phyloP scores from a whole-genome alignment of 1,140 invertebrate genomes.

The Sinella curviseta region DNA sequence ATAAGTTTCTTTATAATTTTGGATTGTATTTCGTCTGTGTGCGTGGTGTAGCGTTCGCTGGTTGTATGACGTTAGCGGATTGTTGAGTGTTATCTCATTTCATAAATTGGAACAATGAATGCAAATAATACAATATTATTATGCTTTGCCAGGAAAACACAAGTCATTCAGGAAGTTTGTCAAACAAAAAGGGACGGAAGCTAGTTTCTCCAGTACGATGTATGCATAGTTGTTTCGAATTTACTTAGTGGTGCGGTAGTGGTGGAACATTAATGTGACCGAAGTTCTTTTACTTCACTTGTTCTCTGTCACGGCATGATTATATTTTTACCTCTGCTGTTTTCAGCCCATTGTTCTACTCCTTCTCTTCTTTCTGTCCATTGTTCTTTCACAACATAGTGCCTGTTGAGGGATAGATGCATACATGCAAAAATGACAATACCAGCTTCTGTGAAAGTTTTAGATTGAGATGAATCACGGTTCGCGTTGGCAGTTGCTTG shows the following conservation, averaged over 20 bases:
- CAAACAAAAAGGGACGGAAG: slow-evolving; percentile 7
- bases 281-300: not conserved
- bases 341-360: no score
- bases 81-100: not conserved
- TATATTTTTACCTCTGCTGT: no score
- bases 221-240: not conserved
- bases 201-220: not conserved
- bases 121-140: not conserved
- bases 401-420: no score
- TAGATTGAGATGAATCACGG: no score
- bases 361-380: no score
- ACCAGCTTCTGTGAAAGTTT: no score
- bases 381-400: no score
- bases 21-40: not conserved
- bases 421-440: no score
- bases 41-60: not conserved
- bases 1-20: not conserved
- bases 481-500: no score
- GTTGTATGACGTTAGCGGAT: not conserved
- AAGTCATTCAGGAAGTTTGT: slow-evolving; percentile 24
- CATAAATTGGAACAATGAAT: not conserved
- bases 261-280: not conserved
- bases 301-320: no score
- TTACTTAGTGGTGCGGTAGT: no score
- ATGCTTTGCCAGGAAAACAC: not conserved